Base-by-base conservation (phyloP, 1,140 invertebrate genomes). In the Chelonus insularis region DNA sequence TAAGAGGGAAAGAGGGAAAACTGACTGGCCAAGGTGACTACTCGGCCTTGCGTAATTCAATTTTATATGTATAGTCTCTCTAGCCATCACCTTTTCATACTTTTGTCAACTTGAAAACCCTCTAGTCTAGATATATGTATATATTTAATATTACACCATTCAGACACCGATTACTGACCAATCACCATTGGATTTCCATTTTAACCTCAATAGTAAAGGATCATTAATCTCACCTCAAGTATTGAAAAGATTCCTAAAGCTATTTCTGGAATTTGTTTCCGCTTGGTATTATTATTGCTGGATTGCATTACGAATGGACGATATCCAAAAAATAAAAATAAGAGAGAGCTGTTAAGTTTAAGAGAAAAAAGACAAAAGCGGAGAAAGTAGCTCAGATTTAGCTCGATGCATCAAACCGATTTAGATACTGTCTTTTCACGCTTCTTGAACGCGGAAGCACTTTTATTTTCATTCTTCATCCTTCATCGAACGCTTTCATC, bases 401-500 rank as follows among this genome's bases (percentile, higher is more conserved):
- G 50, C 37, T 60, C 23, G 23, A 54, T 60, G 57, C 47, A 48
- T 52, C 37, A 21, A 43, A 18, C 16, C 36, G 36, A 60, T 60
- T 54, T 60, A 60, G 48, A 60, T 60, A 45, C 48, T 29, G 57
- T 37, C 34, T 52, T 60, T 60, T 60, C 58, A 60, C 50, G 58
- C 58, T 60, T 54, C 48, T 12, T 58, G 43, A 58, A 54, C 50
- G 50, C 50, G 47, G 57, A 60, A 60, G 48, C 23, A 60, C 58
- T 60, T 60, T 60, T 60, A 60, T 60, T 60, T 60, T 60, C 58
- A 60, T 43, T 20, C 50, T 60, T 60, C 58, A 60, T 60, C 58
- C 58, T 60, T 41, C 50, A 54, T 54, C 37, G 58, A 54, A 39
- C 50, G 58, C 58, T 60, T 60, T 60, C 58, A 60, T 60, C 39